These are phyloP conservation scores for Aldabrachelys gigantea DNA, from an alignment of 2,113 vertebrate genomes.

Conservation along the genomic window DNA sequence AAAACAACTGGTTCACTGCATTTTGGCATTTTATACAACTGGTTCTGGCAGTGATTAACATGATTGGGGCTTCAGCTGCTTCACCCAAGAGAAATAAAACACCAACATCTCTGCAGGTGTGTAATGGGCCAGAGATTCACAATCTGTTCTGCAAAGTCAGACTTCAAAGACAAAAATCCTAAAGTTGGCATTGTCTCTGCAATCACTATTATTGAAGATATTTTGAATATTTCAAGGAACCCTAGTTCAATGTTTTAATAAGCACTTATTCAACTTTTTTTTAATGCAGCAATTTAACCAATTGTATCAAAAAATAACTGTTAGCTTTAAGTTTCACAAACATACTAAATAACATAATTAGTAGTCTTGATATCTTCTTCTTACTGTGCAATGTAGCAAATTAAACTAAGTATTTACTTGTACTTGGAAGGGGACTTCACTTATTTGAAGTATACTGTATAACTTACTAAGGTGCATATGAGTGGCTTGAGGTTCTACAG, in stretches of 20 bases:
- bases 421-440: slow-evolving; percentile 68
- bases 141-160: slow-evolving; percentile 89
- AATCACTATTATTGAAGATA: slow-evolving; percentile 67
- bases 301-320: slow-evolving; percentile 23
- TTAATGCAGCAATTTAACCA: slow-evolving; percentile 56
- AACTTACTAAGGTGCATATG: slow-evolving; percentile 60
- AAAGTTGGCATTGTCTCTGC: slow-evolving; percentile 74
- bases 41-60: slow-evolving; percentile 91
- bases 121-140: slow-evolving; percentile 89
- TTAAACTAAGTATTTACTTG: slow-evolving; percentile 62
- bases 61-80: slow-evolving; percentile 80
- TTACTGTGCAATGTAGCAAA: background rate
- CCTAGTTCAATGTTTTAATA: slow-evolving; percentile 65
- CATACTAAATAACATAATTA: background rate
- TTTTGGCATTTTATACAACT: slow-evolving; percentile 88
- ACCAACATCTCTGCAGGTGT: slow-evolving; percentile 85
- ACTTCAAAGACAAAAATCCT: slow-evolving; percentile 82
- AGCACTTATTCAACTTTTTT: slow-evolving; percentile 49
- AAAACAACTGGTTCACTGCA: slow-evolving; percentile 80
- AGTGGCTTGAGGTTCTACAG: slow-evolving; percentile 47
- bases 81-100: slow-evolving; percentile 87
- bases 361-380: background rate
- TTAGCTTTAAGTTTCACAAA: background rate
- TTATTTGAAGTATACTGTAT: slow-evolving; percentile 63
- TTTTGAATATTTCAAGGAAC: slow-evolving; percentile 74